Base-by-base conservation (phyloP, 2,113 vertebrate genomes). In the Amblyopsis rosae region DNA sequence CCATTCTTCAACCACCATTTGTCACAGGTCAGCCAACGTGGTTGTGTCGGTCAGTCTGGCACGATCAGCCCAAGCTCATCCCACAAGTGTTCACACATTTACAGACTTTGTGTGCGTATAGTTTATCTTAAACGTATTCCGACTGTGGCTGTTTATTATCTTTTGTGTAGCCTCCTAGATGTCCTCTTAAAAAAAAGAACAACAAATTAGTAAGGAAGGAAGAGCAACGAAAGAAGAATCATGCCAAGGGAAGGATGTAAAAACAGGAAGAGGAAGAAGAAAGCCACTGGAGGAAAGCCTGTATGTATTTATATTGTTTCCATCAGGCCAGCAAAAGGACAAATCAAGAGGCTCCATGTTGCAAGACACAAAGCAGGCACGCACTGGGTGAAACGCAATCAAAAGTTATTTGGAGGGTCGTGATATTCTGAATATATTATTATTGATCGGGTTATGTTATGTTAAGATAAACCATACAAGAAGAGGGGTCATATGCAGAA, bases 301-400 rank as follows among this genome's bases (percentile, higher is more conserved):
- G 5, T 88, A 76, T 81, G 77, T 85, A 85, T 90, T 89, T 85
- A 82, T 86, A 87, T 77, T 47, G 67, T 72, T 26, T 58, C 64
- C 49, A 68, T 62, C 73, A 63, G 80, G 70, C 12, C 12, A 1
- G 59, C 53, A 63, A 57, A 66, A 69, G 62, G 67, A 71, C 72
- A 63, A 73, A 72, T 68, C 26, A 26, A 26, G 26, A 26, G 26
- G 26, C 26, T 26, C 26, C 26, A 26, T 26, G 26, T 26, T 26
- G 26, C 26, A 26, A 26, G 26, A 26, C 26, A 26, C 26, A 26
- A 62, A 71, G 54, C 62, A 74, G 72, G 62, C 76, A 54, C 26
- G 2, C 26, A 26, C 26, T 1, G 26, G 26, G 26, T 64, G 58
- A 66, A 80, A n/a, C 53, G 75, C 72, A 76, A 82, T 82, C 72